These are phyloP conservation scores for Adelosebastes latens DNA, from an alignment of 2,797 vertebrate species.

Conservation along the genomic window DNA sequence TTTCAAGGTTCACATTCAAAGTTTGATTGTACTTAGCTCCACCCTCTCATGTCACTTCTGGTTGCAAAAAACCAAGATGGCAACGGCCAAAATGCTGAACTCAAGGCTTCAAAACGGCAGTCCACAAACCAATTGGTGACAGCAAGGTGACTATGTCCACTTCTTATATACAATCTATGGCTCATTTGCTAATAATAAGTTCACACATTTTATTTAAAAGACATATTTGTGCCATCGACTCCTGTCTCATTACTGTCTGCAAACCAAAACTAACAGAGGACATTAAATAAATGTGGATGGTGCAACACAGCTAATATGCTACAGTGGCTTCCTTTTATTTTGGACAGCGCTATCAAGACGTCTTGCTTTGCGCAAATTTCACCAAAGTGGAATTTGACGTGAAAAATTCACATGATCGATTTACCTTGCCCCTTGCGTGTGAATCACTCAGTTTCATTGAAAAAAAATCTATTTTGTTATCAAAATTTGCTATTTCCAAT, in stretches of 20 bases:
- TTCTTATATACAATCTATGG: neutral
- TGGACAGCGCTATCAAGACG: too few relatives aligned
- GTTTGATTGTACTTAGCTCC: rapidly evolving
- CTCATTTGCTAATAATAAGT: neutral
- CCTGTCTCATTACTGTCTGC: neutral
- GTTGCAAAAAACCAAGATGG: too few relatives aligned
- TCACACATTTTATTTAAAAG: neutral
- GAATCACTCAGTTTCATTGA: neutral
- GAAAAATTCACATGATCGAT: rapidly evolving
- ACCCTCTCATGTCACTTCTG: too few relatives aligned
- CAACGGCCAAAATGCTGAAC: too few relatives aligned
- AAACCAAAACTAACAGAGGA: neutral
- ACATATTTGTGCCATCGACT: neutral
- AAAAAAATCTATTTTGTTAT: neutral
- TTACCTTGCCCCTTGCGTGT: neutral
- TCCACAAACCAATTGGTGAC: too few relatives aligned
- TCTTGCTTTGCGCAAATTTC: neutral
- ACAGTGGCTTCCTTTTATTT: neutral
- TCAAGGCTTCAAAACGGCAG: too few relatives aligned
- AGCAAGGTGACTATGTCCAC: too few relatives aligned
- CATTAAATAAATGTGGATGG: too few relatives aligned
- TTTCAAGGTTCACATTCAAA: too few relatives aligned
- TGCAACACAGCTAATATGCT: neutral
- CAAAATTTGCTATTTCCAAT: neutral
- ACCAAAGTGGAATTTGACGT: neutral